Evolutionary conservation across 2,113 vertebrate species (phyloP).

Genomic region (Mormyrus lacerda): DNA sequence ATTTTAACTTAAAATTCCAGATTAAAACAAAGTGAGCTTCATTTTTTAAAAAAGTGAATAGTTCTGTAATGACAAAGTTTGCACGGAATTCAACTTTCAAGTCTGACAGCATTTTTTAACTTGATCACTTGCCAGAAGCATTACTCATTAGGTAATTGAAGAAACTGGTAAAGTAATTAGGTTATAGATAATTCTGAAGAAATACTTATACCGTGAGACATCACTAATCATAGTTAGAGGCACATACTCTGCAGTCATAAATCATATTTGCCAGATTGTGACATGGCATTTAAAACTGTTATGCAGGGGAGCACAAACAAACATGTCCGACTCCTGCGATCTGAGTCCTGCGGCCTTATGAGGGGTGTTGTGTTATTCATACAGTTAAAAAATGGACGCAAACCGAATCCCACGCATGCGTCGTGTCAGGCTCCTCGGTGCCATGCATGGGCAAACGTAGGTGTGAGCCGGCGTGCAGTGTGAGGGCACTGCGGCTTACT

Average conservation of each 20-base stretch:
- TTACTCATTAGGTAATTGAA: constrained; percentile 16
- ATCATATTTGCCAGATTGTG: background rate
- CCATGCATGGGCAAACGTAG: background rate
- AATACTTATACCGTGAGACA: background rate
- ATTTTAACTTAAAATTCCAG: background rate
- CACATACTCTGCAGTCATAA: background rate
- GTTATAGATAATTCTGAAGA: background rate
- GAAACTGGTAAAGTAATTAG: constrained; percentile 4
- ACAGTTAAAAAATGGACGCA: background rate
- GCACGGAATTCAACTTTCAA: background rate
- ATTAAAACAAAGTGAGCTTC: background rate
- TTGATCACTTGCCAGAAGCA: background rate
- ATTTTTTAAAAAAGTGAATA: background rate
- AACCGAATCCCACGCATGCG: background rate
- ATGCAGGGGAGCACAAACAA: background rate
- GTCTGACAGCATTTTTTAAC: background rate
- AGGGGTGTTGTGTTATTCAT: background rate
- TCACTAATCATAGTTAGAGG: background rate
- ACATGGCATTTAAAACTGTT: background rate
- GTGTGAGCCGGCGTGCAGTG: background rate
- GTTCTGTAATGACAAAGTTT: background rate
- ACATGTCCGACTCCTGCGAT: background rate
- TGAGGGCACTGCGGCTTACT: background rate
- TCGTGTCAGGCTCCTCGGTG: background rate
- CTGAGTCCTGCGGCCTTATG: background rate